phyloP scores from a whole-genome alignment of 2,113 vertebrate species.

The Morone chrysops region DNA sequence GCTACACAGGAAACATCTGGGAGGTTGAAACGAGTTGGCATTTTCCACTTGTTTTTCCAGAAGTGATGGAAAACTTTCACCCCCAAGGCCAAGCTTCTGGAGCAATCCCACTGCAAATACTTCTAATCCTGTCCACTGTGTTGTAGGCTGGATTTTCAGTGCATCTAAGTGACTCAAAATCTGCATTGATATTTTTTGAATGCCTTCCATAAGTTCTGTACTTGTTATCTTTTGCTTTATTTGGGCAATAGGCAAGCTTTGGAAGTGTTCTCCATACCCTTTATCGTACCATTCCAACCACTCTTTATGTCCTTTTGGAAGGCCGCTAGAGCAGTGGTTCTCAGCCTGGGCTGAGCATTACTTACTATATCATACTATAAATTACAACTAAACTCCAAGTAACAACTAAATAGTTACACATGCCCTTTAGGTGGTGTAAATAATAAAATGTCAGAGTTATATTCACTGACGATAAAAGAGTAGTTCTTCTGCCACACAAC shows the following conservation, averaged over 20 bases:
- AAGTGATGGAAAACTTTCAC: constrained; percentile 70
- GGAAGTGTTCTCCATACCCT: too few species aligned
- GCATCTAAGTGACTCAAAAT: neutral
- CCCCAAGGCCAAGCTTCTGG: constrained; percentile 35
- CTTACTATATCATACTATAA: too few species aligned
- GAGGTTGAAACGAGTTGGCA: constrained; percentile 52
- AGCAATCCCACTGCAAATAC: constrained; percentile 36
- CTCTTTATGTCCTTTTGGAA: neutral
- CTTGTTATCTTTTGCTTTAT: neutral
- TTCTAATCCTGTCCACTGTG: constrained; percentile 14
- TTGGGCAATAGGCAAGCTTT: neutral
- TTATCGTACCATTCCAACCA: neutral
- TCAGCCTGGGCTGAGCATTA: too few species aligned
- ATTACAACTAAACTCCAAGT: too few species aligned
- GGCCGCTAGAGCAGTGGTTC: neutral
- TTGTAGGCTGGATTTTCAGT: neutral
- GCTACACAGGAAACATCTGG: constrained; percentile 74
- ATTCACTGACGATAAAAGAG: too few species aligned
- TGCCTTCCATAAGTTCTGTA: neutral
- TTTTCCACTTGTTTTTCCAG: constrained; percentile 65
- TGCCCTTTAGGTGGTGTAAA: too few species aligned
- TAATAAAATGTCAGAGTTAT: too few species aligned
- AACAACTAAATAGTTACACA: too few species aligned
- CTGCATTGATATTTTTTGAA: neutral
- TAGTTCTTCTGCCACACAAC: too few species aligned